A percentile compares a stretch with the other conserved stretches of the same genome.
These are phyloP conservation scores for Pantherophis guttatus DNA, from an alignment of 2,113 vertebrate genomes.

Conservation along the genomic window DNA sequence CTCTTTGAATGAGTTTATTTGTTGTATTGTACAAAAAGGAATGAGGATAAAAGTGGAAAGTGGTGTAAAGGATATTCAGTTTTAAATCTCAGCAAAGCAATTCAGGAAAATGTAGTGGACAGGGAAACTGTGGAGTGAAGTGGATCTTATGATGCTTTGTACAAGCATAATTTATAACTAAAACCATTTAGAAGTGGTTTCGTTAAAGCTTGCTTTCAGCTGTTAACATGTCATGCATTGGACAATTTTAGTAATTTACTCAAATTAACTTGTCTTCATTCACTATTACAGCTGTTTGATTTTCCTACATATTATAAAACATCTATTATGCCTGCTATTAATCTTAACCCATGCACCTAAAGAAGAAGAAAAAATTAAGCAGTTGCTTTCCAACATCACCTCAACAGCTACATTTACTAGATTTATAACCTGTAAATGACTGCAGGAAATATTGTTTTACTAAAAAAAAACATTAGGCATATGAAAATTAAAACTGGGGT, in stretches of 20 bases:
- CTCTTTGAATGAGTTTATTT: background rate
- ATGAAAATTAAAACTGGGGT: background rate
- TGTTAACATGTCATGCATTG: background rate
- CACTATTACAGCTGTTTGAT: background rate
- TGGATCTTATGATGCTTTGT: background rate
- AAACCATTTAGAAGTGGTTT: background rate
- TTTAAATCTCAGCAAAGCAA: background rate
- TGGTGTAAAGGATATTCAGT: background rate
- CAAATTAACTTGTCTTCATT: conserved; percentile 13
- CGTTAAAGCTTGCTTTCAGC: background rate
- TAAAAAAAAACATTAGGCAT: background rate
- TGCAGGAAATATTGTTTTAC: background rate
- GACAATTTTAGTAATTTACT: conserved; percentile 11
- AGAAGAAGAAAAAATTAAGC: background rate
- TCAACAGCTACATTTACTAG: background rate
- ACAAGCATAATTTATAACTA: background rate
- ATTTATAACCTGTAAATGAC: background rate
- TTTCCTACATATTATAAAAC: background rate
- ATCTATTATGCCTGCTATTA: background rate
- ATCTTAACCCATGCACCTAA: background rate
- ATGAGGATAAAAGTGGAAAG: background rate
- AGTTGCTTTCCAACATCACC: background rate
- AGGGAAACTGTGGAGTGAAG: background rate
- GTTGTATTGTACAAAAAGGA: background rate
- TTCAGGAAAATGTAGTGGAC: background rate